Conservation (phyloP, 2,888 invertebrate genomes). For the Platynereis dumerilii region DNA sequence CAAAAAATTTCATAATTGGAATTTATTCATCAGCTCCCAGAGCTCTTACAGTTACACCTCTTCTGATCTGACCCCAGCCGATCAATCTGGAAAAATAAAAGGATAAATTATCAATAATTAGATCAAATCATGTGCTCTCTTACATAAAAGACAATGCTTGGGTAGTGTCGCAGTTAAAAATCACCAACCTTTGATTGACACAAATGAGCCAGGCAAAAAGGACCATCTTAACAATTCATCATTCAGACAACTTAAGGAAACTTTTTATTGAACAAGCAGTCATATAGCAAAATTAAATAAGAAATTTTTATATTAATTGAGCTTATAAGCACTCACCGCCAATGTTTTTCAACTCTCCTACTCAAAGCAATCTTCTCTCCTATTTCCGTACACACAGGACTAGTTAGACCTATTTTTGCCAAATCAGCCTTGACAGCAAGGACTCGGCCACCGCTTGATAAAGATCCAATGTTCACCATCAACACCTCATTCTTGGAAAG, state of each 20-base stretch:
- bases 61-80: constrained; percentile 99
- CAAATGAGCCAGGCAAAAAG: no score
- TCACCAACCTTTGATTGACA: no score
- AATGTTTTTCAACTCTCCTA: constrained; percentile 98
- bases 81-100: constrained; percentile 76
- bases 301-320: no score
- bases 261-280: no score
- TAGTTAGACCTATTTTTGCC: constrained; percentile 94
- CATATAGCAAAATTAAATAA: no score
- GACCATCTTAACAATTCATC: no score
- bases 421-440: constrained; percentile 94
- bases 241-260: no score
- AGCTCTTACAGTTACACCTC: constrained; percentile 94
- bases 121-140: not conserved
- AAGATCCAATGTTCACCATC: constrained; percentile 97
- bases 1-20: no score
- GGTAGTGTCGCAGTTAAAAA: no score
- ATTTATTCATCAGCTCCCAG: not conserved
- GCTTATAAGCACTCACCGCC: constrained; percentile 80
- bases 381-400: constrained; percentile 98
- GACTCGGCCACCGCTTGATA: constrained; percentile 96
- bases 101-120: not conserved
- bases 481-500: constrained; percentile 88
- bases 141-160: not conserved
- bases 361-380: constrained; percentile 99